Base-by-base conservation (phyloP, 2,113 vertebrate genomes). In the Prietella phreatophila region DNA sequence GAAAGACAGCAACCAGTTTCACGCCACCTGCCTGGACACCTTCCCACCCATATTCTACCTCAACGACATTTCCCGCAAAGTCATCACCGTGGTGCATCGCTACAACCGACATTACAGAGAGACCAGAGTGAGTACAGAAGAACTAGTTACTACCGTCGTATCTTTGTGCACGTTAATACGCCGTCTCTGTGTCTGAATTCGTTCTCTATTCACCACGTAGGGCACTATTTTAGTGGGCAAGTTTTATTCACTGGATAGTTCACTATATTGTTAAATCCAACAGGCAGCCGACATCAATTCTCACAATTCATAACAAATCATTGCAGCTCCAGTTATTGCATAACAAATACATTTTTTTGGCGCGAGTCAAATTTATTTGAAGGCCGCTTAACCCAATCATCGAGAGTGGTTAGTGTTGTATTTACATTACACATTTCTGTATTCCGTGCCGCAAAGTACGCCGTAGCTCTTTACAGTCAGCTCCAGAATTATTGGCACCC, bases 1-100 rank as follows among this genome's bases (percentile, higher is more conserved):
- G 97, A 95, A 94, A 90, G 98, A 99, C 93, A 99, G 98, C 93
- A 99, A 99, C 94, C 98, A 99, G 93, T 98, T 99, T 90, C 98
- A 99, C 0, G 97, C 98, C 91, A 98, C 96, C 84, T 99, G 98
- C 92, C 95, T 99, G 0, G 98, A 99, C 94, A 99, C 98, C 30
- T 98, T 96, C 91, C 98, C 98, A 0, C 98, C 98, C 39, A 97
- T 99, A 92, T 98, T 97, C 91, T 99, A 99, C 94, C 96, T 99
- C 80, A 99, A 88, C 0, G 95, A 96, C 67, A 85, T 96, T 61
- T 99, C 98, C 0, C 93, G 95, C 39, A 94, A 78, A 47, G 91
- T 99, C 92, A 96, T 99, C 63, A 94, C 90, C 73, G 87, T 99
- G 88, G 97, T 94, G 0, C 97, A 99, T 90, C 90, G 95, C 85